phyloP scores from a whole-genome alignment of 2,888 invertebrate species.

The Macroteleia sp. region DNA sequence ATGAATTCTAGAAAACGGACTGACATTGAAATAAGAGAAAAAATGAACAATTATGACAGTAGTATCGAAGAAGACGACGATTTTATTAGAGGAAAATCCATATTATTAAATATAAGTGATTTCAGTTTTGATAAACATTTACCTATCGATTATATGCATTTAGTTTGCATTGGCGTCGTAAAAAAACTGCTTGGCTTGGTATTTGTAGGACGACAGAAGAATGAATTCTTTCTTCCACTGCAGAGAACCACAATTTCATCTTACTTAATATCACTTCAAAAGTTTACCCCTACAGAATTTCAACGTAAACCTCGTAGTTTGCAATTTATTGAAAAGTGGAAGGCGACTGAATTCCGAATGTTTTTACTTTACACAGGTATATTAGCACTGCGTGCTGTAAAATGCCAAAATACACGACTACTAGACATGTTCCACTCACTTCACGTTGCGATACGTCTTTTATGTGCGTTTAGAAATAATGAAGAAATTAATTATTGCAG shows the following conservation, averaged over 20 bases:
- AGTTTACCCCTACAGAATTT: slow-evolving; percentile 31
- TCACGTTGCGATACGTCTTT: too few relatives aligned
- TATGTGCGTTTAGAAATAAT: too few relatives aligned
- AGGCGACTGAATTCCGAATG: slow-evolving; percentile 44
- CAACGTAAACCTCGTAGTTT: slow-evolving; percentile 21
- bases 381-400: not conserved
- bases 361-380: slow-evolving; percentile 42
- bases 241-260: not conserved
- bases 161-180: slow-evolving; percentile 10
- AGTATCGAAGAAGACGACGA: not conserved
- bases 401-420: not conserved
- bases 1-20: slow-evolving; percentile 12
- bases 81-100: slow-evolving; percentile 1
- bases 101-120: not conserved
- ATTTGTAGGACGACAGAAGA: not conserved
- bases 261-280: slow-evolving; percentile 9
- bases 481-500: too few relatives aligned
- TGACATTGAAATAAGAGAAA: slow-evolving; percentile 20
- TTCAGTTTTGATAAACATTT: not conserved
- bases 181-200: not conserved
- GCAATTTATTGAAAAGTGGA: slow-evolving; percentile 25
- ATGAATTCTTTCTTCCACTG: not conserved
- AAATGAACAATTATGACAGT: not conserved
- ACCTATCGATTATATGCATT: slow-evolving; percentile 9
- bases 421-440: not conserved